Evolutionary conservation across 2,888 invertebrate species (phyloP).

Genomic region (Muscina levida): DNA sequence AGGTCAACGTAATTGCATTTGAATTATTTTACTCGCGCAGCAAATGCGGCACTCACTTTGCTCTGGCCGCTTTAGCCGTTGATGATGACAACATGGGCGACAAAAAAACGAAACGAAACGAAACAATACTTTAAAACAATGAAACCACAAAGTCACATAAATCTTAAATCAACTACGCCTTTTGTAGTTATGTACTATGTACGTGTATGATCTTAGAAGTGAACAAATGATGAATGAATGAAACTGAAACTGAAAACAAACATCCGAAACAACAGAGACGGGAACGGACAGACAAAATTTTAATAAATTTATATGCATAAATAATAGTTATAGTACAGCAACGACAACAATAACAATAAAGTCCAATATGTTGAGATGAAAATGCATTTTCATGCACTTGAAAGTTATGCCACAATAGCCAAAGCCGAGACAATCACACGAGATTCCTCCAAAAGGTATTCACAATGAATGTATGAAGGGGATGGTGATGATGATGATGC

Average conservation of each 20-base stretch:
- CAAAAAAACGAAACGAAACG: conserved; percentile 3
- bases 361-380: conserved; percentile 17
- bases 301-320: conserved; percentile 16
- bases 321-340: conserved; percentile 18
- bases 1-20: conserved; percentile 45
- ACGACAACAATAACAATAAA: neutral
- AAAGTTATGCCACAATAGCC: conserved; percentile 36
- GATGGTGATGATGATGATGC: too few relatives aligned
- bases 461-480: neutral
- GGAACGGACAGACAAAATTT: too few relatives aligned
- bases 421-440: neutral
- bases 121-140: conserved; percentile 12
- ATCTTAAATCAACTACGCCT: neutral
- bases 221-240: conserved; percentile 16
- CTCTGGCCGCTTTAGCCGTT: neutral
- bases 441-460: conserved; percentile 10
- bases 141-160: conserved; percentile 18
- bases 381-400: conserved; percentile 57
- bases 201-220: neutral
- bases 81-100: neutral
- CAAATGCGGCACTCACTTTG: neutral
- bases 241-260: conserved; percentile 25
- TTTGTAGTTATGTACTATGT: neutral
- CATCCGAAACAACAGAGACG: neutral
- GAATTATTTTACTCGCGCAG: conserved; percentile 19